These are phyloP conservation scores for Epizoanthus rinbou DNA, from an alignment of 92 coral and sea anemone species.

Conservation along the genomic window DNA sequence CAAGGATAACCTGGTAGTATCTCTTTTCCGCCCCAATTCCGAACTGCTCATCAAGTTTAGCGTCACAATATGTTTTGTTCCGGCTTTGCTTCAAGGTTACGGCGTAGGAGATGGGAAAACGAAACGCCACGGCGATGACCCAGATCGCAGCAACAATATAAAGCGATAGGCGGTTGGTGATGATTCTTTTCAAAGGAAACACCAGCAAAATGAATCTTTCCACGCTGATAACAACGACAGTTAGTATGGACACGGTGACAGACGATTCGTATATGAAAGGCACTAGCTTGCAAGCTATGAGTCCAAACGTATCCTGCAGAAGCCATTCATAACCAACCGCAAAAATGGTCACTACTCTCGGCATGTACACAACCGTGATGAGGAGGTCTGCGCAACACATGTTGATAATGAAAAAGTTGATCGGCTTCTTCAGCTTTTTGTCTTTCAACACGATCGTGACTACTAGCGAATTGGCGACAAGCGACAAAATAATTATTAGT, in stretches of 20 bases:
- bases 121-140: conserved; percentile 52
- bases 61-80: conserved; percentile 45
- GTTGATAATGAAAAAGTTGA: conserved; percentile 78
- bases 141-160: conserved; percentile 53
- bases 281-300: conserved; percentile 63
- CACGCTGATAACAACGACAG: conserved; percentile 69
- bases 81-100: conserved; percentile 5
- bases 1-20: conserved; percentile 61
- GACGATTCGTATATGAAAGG: conserved; percentile 68
- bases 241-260: conserved; percentile 66
- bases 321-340: conserved; percentile 71
- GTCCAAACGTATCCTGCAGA: conserved; percentile 59
- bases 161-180: conserved; percentile 49
- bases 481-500: conserved; percentile 58
- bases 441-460: conserved; percentile 59
- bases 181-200: conserved; percentile 60
- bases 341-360: conserved; percentile 59
- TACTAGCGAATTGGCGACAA: conserved; percentile 67
- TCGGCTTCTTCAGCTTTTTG: conserved; percentile 64
- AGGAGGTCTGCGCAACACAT: conserved; percentile 75
- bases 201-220: conserved; percentile 80
- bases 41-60: conserved; percentile 65
- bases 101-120: conserved; percentile 73
- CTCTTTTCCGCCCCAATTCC: conserved; percentile 60
- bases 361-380: conserved; percentile 76